A percentile compares a stretch with the other conserved stretches of the same genome.
These are phyloP conservation scores for Horisme vitalbata DNA, from an alignment of 2,888 invertebrate species.

Conservation along the genomic window DNA sequence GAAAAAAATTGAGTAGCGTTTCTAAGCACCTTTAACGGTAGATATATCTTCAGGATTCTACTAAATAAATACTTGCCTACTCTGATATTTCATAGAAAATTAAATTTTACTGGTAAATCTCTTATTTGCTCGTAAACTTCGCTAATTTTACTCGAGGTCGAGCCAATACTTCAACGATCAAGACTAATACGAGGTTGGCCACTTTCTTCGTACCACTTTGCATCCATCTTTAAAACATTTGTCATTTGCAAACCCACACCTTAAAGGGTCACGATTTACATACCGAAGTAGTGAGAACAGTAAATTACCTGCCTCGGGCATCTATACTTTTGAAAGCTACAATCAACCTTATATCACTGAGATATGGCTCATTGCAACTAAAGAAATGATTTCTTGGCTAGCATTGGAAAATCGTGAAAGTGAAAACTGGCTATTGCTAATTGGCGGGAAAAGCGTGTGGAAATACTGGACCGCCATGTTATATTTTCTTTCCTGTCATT, in stretches of 20 bases:
- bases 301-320: constrained; percentile 36
- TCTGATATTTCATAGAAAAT: no score
- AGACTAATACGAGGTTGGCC: constrained; percentile 17
- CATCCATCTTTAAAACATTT: constrained; percentile 40
- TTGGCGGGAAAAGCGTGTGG: constrained; percentile 63
- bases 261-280: constrained; percentile 48
- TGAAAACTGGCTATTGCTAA: constrained; percentile 58
- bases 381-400: constrained; percentile 22
- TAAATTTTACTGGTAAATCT: no score
- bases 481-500: constrained; percentile 64
- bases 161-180: constrained; percentile 12
- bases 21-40: no score
- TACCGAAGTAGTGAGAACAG: constrained; percentile 41
- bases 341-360: constrained; percentile 12
- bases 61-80: no score
- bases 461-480: constrained; percentile 48
- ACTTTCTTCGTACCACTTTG: constrained; percentile 49
- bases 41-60: no score
- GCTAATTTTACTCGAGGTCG: no score
- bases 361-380: constrained; percentile 1
- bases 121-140: no score
- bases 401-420: constrained; percentile 61
- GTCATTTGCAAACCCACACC: constrained; percentile 45
- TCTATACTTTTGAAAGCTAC: constrained; percentile 26
- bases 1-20: no score